Base-by-base conservation (phyloP, 2,113 vertebrate genomes). In the Colossoma macropomum region DNA sequence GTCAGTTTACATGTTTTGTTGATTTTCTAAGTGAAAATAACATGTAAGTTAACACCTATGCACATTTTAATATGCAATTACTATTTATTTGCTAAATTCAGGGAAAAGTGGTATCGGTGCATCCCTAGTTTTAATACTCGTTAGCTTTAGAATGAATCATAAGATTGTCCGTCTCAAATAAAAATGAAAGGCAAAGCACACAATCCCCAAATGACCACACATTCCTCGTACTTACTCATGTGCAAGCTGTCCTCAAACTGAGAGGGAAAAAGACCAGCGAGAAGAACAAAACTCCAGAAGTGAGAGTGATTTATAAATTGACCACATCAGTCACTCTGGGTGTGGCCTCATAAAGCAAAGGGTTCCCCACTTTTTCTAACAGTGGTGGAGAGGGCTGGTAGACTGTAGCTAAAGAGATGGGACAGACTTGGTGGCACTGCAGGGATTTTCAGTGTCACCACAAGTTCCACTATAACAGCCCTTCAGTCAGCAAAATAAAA, bases 291-390 rank as follows among this genome's bases (percentile, higher is more conserved):
- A 80, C 54, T 30, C 62, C 83, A 65, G 66, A 78, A 84, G 79
- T 75, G 75, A 83, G 84, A 82, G 83, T 74, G 68, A 94, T 81
- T 79, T 76, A 95, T 94, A 92, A 92, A 92, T 93, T 95, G 93
- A 96, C 95, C 96, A 96, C 96, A 96, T 96, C 95, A 96, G 94
- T 96, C 95, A 95, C 94, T 95, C 92, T 92, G 96, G 96, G 96
- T 96, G 96, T 95, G 95, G 95, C 94, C 86, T 92, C 94, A 93
- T 93, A 92, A 93, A 90, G 91, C 90, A 90, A 93, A 93, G 92
- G 90, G 90, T 87, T 79, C 79, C 82, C 45, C 83, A 86, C 80
- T 84, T 80, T 78, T 73, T 38, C 66, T 71, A 85, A 85, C 91
- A 80, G 87, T 92, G 89, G 89, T 59, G 85, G 92, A 88, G 92